Base-by-base conservation (phyloP, 2,797 vertebrate genomes). In the Pampus argenteus region DNA sequence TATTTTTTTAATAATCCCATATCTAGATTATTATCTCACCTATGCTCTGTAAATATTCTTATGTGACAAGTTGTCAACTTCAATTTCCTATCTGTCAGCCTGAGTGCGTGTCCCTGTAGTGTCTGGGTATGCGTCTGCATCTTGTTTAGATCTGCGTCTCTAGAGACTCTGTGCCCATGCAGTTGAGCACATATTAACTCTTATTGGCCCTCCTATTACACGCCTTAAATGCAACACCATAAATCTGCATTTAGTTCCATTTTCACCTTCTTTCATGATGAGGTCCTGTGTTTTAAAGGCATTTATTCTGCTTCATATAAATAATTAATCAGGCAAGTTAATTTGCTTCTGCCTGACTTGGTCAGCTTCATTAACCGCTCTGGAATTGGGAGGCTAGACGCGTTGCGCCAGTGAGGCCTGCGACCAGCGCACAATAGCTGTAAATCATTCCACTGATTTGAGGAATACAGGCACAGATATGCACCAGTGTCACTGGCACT, bases 261-360 rank as follows among this genome's bases (percentile, higher is more conserved):
- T 96, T 96, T 94, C 91, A 88, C 94, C 93, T 95, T 92, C 90
- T 95, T 95, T 95, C 92, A 91, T 92, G 93, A 94, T 91, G 93
- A 93, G 92, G 92, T 93, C 90, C 93, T 92, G 93, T 95, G 94
- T 96, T 97, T 96, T 96, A 96, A 95, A 95, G 95, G 93, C 95
- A 96, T 97, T 98, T 96, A 96, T 97, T 97, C 96, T 96, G 94
- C 94, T 95, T 96, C 94, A 94, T 96, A 96, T 98, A 96, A 97
- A 98, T 97, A 97, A 97, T 97, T 96, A 96, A 98, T 96, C 95
- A 96, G 94, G 94, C 93, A 95, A 95, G 95, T 96, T 97, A 97
- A 98, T 98, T 97, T 91, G 95, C 96, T 96, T 97, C 96, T 96
- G 95, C 95, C 93, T 91, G 95, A 96, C 95, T 96, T 96, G 96